phyloP scores from a whole-genome alignment of 2,888 invertebrate genomes.

The Leucoma salicis region DNA sequence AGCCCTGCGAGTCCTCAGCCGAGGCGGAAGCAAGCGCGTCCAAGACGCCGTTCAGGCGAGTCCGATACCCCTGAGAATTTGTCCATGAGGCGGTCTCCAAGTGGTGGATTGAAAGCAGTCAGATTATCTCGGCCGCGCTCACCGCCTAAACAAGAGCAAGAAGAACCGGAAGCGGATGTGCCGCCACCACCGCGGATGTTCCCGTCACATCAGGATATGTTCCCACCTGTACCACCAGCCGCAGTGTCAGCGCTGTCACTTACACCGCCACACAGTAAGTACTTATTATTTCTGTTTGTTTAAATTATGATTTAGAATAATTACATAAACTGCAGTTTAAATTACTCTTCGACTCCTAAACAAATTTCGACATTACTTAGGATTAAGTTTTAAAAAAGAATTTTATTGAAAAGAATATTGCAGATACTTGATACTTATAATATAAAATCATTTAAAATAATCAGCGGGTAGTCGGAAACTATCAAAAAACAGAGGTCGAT shows the following conservation, averaged over 20 bases:
- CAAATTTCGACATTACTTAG: neutral
- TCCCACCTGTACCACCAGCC: slow-evolving; percentile 86
- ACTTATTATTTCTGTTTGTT: slow-evolving; percentile 10
- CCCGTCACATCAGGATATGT: slow-evolving; percentile 84
- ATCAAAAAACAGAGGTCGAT: slow-evolving; percentile 59
- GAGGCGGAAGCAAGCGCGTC: slow-evolving; percentile 92
- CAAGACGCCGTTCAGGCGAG: slow-evolving; percentile 92
- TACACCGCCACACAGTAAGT: slow-evolving; percentile 92
- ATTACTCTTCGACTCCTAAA: neutral
- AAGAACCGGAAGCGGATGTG: slow-evolving; percentile 72
- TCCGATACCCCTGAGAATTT: slow-evolving; percentile 82
- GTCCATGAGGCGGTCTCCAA: slow-evolving; percentile 81
- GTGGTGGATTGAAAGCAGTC: slow-evolving; percentile 66
- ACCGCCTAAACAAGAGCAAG: slow-evolving; percentile 66
- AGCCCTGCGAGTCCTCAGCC: slow-evolving; percentile 91
- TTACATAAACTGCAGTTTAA: neutral
- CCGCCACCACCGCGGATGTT: slow-evolving; percentile 82
- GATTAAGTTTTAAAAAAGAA: too few species aligned
- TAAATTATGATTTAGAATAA: too few species aligned
- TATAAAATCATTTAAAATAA: neutral
- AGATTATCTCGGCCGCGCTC: slow-evolving; percentile 66
- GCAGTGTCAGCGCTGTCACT: slow-evolving; percentile 88
- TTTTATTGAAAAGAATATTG: neutral
- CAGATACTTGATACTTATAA: neutral
- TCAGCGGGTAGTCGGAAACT: slow-evolving; percentile 26